Evolutionary conservation across 2,797 vertebrate genomes (phyloP).

Genomic region (Thripadectes ignobilis): DNA sequence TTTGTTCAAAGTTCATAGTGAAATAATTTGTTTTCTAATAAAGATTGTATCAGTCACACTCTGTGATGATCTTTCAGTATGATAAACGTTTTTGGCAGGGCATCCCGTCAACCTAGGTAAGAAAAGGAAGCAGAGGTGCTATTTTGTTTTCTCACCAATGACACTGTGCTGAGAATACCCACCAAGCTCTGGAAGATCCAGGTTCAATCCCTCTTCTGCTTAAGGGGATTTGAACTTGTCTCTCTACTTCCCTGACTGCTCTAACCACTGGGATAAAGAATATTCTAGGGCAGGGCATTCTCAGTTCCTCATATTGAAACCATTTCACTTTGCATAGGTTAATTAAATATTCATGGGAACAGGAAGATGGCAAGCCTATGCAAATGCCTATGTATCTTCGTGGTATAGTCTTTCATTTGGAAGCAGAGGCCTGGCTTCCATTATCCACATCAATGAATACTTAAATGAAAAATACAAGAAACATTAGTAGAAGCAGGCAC

Average conservation of each 20-base stretch:
- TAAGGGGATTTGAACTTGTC: constrained; percentile 61
- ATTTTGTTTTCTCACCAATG: constrained; percentile 45
- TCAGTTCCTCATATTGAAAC: constrained; percentile 63
- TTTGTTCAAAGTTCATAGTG: constrained; percentile 30
- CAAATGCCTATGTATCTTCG: constrained; percentile 33
- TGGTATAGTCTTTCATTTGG: constrained; percentile 60
- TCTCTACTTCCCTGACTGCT: constrained; percentile 56
- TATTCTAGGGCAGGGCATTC: constrained; percentile 59
- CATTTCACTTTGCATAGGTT: constrained; percentile 61
- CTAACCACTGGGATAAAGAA: constrained; percentile 50
- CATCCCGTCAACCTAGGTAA: background rate
- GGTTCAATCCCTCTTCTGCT: constrained; percentile 35
- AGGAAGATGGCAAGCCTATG: constrained; percentile 64
- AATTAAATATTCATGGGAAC: constrained; percentile 66
- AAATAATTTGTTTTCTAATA: constrained; percentile 63
- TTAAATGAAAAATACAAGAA: constrained; percentile 55
- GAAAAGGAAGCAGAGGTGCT: constrained; percentile 28
- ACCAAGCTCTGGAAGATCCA: constrained; percentile 4
- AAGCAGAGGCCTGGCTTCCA: constrained; percentile 51
- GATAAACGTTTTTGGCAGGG: constrained; percentile 40
- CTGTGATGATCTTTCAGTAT: constrained; percentile 17
- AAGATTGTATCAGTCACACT: constrained; percentile 54
- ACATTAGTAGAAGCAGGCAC: constrained; percentile 21
- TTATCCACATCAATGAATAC: constrained; percentile 68
- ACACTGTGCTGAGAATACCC: background rate